Evolutionary conservation across 2,797 vertebrate genomes (phyloP).

Genomic region (Eulemur rubriventer): DNA sequence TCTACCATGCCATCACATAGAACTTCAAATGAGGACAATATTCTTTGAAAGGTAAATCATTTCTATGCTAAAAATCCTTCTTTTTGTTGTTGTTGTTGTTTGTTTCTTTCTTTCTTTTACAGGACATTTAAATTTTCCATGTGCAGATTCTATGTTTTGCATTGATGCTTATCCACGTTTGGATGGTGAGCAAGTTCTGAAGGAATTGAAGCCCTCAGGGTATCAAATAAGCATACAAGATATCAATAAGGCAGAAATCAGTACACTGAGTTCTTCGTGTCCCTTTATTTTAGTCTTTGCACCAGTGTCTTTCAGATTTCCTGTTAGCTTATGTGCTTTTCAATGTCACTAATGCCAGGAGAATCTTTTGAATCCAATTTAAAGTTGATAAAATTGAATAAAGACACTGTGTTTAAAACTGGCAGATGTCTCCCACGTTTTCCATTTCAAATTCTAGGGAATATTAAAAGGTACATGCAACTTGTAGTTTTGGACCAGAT

Average conservation of each 20-base stretch:
- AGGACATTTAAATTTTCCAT: not conserved
- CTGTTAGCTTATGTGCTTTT: slow-evolving; percentile 6
- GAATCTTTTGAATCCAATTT: not conserved
- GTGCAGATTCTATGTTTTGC: not conserved
- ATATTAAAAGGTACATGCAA: not conserved
- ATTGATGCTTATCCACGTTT: not conserved
- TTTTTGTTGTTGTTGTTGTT: not conserved
- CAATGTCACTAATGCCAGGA: not conserved
- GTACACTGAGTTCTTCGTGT: not conserved
- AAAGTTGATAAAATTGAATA: not conserved
- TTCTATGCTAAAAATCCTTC: not conserved
- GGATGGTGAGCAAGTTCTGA: not conserved
- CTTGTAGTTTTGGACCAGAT: not conserved
- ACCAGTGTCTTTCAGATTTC: slow-evolving; percentile 33
- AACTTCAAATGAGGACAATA: not conserved
- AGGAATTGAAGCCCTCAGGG: not conserved
- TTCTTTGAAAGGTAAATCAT: not conserved
- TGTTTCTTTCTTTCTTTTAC: not conserved
- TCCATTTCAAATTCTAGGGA: not conserved
- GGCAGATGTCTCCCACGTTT: not conserved
- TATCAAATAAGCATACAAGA: not conserved
- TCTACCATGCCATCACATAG: not conserved
- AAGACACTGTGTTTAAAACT: not conserved
- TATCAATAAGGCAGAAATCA: not conserved
- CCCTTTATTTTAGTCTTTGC: not conserved